Evolutionary conservation across 2,797 vertebrate genomes (phyloP).

Genomic region (Ateles fusciceps): DNA sequence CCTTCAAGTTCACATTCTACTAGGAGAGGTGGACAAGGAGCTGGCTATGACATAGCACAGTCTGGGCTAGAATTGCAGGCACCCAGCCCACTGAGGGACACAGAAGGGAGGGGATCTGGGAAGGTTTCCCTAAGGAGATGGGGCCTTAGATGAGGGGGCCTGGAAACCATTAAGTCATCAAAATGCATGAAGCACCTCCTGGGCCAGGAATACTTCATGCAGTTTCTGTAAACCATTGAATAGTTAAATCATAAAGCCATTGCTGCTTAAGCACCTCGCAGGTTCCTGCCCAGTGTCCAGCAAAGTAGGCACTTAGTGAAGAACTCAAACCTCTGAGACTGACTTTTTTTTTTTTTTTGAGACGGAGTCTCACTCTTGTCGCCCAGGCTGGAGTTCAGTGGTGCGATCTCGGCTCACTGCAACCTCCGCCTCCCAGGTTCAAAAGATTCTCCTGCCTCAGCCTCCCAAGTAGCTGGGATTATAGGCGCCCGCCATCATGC

Average conservation of each 20-base stretch:
- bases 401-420: background rate
- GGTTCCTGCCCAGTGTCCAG: background rate
- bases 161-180: background rate
- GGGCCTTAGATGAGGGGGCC: background rate
- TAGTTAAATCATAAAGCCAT: background rate
- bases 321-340: background rate
- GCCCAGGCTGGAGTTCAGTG: background rate
- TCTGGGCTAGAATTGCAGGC: too few relatives aligned
- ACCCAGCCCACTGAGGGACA: background rate
- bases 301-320: background rate
- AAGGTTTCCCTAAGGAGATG: background rate
- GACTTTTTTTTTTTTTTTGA: background rate
- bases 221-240: background rate
- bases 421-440: background rate
- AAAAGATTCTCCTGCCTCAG: background rate
- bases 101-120: background rate
- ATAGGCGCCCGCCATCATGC: background rate
- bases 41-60: fast-evolving
- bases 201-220: background rate
- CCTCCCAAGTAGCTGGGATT: background rate
- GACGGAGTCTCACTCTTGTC: background rate
- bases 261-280: background rate
- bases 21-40: background rate
- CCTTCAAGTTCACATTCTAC: background rate
- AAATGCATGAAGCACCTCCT: background rate